Percentiles rank a stretch among this genome's conserved stretches.
phyloP scores from a whole-genome alignment of 2,113 vertebrate genomes.

The Chascanopsetta lugubris region DNA sequence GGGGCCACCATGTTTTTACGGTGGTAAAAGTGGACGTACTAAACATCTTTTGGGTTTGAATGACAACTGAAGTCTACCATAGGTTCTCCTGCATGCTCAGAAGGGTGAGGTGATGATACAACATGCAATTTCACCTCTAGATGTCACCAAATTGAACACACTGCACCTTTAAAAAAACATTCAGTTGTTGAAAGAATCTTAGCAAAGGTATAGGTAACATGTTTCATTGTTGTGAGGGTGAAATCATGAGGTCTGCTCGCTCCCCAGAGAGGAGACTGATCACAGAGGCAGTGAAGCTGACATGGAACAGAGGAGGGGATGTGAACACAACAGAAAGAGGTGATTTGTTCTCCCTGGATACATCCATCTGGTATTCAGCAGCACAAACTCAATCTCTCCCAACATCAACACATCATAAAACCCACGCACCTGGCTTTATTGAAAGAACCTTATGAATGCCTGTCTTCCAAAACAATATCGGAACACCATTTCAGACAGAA shows the following conservation, averaged over 20 bases:
- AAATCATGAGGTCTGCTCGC: constrained; percentile 74
- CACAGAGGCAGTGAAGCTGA: constrained; percentile 69
- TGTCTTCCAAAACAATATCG: constrained; percentile 78
- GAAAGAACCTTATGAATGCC: constrained; percentile 78
- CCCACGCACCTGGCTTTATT: constrained; percentile 80
- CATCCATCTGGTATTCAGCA: constrained; percentile 82
- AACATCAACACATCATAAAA: constrained; percentile 84
- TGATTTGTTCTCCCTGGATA: constrained; percentile 78
- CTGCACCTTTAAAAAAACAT: constrained; percentile 52
- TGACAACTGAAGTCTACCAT: too few species aligned
- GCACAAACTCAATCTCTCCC: constrained; percentile 80
- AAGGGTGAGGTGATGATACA: too few species aligned
- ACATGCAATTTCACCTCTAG: too few species aligned
- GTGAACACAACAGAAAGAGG: constrained; percentile 74
- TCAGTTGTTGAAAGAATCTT: constrained; percentile 48
- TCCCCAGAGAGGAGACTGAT: constrained; percentile 72
- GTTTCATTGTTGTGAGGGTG: constrained; percentile 74
- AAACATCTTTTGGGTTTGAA: too few species aligned
- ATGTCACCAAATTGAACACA: constrained; percentile 50
- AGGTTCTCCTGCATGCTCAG: too few species aligned
- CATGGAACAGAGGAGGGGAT: constrained; percentile 66
- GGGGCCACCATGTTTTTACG: too few species aligned
- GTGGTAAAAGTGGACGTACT: too few species aligned
- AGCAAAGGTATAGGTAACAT: constrained; percentile 51
- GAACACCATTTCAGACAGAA: constrained; percentile 76